Evolutionary conservation across 2,888 invertebrate genomes (phyloP).

Genomic region (Euplexia lucipara): DNA sequence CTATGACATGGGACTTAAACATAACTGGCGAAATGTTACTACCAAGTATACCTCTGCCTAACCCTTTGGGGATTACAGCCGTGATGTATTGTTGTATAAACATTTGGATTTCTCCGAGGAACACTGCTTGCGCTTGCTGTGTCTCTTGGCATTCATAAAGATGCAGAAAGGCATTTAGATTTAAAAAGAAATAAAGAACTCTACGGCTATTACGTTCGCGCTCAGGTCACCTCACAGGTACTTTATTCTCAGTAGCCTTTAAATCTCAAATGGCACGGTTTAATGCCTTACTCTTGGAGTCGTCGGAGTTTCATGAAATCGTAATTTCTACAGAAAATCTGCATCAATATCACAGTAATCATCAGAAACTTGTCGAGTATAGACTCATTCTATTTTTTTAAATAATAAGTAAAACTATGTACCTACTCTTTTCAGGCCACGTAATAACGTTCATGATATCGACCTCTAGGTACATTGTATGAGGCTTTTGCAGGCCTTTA

Average conservation of each 20-base stretch:
- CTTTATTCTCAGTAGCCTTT: slow-evolving; percentile 43
- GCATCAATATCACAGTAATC: not conserved
- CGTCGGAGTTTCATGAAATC: not conserved
- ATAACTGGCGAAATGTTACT: too few relatives aligned
- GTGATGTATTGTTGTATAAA: too few relatives aligned
- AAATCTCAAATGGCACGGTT: slow-evolving; percentile 49
- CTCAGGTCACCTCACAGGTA: slow-evolving; percentile 35
- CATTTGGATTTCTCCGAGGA: not conserved
- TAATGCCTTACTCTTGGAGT: slow-evolving; percentile 19
- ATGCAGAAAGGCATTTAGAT: slow-evolving; percentile 8
- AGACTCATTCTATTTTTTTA: too few relatives aligned
- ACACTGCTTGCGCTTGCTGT: not conserved
- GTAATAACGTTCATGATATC: not conserved
- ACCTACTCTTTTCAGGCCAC: too few relatives aligned
- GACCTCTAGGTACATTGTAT: not conserved
- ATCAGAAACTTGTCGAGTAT: not conserved
- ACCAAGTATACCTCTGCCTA: too few relatives aligned
- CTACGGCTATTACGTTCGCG: not conserved
- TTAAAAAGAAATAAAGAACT: slow-evolving; percentile 24
- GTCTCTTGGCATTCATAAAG: not conserved
- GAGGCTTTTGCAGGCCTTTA: too few relatives aligned
- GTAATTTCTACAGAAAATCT: not conserved
- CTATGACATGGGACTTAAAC: too few relatives aligned
- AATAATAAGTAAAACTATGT: too few relatives aligned
- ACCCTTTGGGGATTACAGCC: too few relatives aligned